Base-by-base conservation (phyloP, 2,888 invertebrate species). In the Drosophila imparisetae region DNA sequence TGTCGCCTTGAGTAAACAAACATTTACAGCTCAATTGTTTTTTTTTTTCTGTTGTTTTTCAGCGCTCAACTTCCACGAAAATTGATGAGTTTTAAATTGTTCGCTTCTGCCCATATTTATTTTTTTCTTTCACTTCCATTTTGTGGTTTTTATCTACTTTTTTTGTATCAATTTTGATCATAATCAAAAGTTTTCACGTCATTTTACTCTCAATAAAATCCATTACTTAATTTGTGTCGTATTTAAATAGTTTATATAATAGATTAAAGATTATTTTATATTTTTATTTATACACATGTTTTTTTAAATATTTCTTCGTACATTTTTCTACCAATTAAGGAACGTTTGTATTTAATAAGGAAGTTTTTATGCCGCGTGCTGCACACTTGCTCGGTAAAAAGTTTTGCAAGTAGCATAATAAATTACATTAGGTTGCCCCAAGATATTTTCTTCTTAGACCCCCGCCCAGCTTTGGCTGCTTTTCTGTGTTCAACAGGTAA, bases 21-120 rank as follows among this genome's bases (percentile, higher is more conserved):
- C 82, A 86, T 83, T 86, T 80, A 73, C 65, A 67, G 78, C 83
- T 86, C 81, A 86, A 86, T 83, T 86, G 79, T 81, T 79, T 85
- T 24, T 27, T 27, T 54, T 24, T 24, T 24, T 11, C 10, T 7
- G 13, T 52, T 21, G 18, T 52, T 83, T 67, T 65, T 21, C 21
- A 76, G 68, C 66, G 79, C 79, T 70, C 67, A 71, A 75, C 67
- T 67, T 72, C 74, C 66, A 53, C 70, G 70, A 64, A 80, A 86
- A 86, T 82, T 86, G 88, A 88, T 86, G 86, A 76, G 86, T 79
- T 88, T 86, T 86, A 82, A 86, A 88, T 88, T 86, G 88, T 70
- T 72, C 11, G 65, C 52, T 27, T 52, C 8, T 21, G 24, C 36
- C 49, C 40, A 38, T 38, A 29, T 66, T 42, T 53, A 11, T 21